A percentile compares a stretch with the other conserved stretches of the same genome.
Evolutionary conservation across 2,113 vertebrate species (phyloP).

Genomic region (Hydrolagus affinis): DNA sequence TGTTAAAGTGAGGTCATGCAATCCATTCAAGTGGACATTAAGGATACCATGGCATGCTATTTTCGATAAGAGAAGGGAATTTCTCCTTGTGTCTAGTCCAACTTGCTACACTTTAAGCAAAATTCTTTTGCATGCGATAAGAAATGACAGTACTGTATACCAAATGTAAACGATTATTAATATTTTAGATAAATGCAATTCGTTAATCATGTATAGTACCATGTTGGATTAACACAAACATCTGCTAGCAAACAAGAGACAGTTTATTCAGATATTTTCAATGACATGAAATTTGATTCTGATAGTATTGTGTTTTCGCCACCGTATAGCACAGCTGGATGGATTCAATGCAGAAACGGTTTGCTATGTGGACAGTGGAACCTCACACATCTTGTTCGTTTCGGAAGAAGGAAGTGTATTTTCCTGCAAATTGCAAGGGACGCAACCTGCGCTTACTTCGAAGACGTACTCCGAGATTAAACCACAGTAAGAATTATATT

Average conservation of each 20-base stretch:
- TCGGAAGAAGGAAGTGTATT: conserved; percentile 27
- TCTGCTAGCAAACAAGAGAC: background rate
- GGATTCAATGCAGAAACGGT: background rate
- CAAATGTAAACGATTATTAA: background rate
- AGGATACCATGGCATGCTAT: no score
- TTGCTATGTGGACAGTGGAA: conserved; percentile 32
- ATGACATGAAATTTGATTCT: background rate
- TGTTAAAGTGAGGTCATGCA: no score
- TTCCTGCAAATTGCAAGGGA: conserved; percentile 26
- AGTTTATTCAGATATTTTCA: background rate
- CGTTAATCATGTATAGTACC: background rate
- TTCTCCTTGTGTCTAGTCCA: no score
- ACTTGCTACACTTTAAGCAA: no score
- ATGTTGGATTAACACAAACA: background rate
- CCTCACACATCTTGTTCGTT: conserved; percentile 27
- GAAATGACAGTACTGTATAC: background rate
- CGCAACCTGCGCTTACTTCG: background rate
- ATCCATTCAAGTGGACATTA: no score
- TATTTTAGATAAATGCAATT: background rate
- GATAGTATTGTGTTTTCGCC: background rate
- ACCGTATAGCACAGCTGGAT: background rate
- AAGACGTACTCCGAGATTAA: conserved; percentile 32
- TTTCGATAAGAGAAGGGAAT: no score
- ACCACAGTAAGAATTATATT: background rate
- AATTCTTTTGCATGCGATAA: background rate